Conservation (phyloP, 2,888 invertebrate genomes). For the Microctonus hyperodae region DNA sequence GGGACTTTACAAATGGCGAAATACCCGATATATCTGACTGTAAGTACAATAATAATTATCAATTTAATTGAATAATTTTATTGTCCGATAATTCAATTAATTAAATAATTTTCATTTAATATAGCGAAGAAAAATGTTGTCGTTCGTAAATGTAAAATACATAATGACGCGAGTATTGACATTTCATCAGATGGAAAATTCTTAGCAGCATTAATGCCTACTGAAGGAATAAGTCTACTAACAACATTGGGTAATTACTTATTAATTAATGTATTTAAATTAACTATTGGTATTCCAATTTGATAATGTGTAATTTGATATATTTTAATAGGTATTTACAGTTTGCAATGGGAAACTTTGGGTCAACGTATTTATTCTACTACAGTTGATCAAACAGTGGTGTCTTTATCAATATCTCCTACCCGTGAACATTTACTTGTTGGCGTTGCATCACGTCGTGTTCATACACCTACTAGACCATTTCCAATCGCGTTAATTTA, state of each 20-base stretch:
- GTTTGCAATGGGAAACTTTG: constrained; percentile 76
- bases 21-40: constrained; percentile 79
- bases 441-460: constrained; percentile 76
- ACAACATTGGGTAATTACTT: constrained; percentile 74
- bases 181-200: constrained; percentile 81
- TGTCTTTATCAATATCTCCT: constrained; percentile 87
- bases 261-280: neutral
- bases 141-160: constrained; percentile 81
- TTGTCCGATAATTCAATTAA: neutral
- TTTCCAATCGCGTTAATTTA: constrained; percentile 57
- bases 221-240: constrained; percentile 73
- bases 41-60: constrained; percentile 61
- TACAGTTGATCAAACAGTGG: constrained; percentile 78
- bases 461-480: constrained; percentile 62
- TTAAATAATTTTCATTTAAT: constrained; percentile 43
- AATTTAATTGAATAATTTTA: constrained; percentile 5
- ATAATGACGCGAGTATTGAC: constrained; percentile 87
- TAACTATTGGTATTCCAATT: neutral
- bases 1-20: constrained; percentile 78
- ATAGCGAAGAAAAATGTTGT: constrained; percentile 77
- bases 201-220: constrained; percentile 78
- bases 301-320: neutral
- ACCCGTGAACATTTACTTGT: constrained; percentile 80
- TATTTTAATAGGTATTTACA: constrained; percentile 74
- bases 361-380: constrained; percentile 83